phyloP scores from a whole-genome alignment of 1,140 invertebrate species.

The Anastatus disparis region DNA sequence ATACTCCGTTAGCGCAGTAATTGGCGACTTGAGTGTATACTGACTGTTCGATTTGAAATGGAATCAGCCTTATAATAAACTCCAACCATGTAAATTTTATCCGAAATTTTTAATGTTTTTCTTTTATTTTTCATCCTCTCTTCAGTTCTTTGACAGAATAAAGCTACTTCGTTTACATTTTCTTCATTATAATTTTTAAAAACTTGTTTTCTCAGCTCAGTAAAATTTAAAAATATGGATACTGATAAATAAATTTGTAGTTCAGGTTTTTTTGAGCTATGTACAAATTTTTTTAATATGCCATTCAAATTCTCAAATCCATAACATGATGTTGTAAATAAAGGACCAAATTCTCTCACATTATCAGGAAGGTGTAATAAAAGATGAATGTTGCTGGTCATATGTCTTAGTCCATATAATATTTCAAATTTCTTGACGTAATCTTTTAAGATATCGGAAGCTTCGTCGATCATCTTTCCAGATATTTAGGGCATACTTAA shows the following conservation, averaged over 20 bases:
- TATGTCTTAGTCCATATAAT: neutral
- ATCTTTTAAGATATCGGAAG: neutral
- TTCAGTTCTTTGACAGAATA: neutral
- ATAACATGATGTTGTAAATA: neutral
- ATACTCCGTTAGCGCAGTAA: too few species aligned
- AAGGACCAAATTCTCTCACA: neutral
- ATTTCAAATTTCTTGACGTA: neutral
- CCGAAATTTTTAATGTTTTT: too few species aligned
- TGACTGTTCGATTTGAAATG: too few species aligned
- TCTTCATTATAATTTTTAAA: neutral
- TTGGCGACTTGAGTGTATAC: too few species aligned
- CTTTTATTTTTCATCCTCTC: neutral
- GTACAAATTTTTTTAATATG: constrained; percentile 1
- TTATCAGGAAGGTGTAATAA: neutral
- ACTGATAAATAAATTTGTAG: neutral
- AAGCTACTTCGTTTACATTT: neutral
- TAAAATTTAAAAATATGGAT: neutral
- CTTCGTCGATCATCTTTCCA: neutral
- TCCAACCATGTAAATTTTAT: too few species aligned
- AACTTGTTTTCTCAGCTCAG: too few species aligned
- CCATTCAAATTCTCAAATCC: neutral
- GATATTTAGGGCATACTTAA: neutral
- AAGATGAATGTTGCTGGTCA: neutral
- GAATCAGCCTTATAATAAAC: too few species aligned
- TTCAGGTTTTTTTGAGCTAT: neutral